Evolutionary conservation across 2,113 vertebrate species (phyloP).

Genomic region (Bos indicus): DNA sequence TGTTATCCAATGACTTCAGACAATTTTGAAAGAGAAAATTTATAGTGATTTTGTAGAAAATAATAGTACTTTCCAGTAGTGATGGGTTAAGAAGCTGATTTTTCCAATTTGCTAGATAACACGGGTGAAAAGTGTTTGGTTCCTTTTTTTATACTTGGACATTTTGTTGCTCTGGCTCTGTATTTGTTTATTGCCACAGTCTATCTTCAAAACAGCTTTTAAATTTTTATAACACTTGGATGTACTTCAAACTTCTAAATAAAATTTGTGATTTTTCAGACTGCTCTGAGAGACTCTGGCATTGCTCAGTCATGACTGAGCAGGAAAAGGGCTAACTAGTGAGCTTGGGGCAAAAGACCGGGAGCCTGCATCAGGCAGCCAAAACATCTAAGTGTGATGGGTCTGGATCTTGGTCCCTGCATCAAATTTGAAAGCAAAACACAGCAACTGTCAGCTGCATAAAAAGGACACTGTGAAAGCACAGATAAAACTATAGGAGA

Average conservation of each 20-base stretch:
- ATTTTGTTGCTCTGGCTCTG: neutral
- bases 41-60: neutral
- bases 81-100: accelerated
- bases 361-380: neutral
- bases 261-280: neutral
- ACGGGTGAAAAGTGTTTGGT: neutral
- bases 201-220: neutral
- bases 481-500: neutral
- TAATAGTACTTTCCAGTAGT: neutral
- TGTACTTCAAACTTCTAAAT: neutral
- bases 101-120: neutral
- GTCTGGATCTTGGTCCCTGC: neutral
- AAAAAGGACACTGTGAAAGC: neutral
- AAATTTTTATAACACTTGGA: neutral
- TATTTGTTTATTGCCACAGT: neutral
- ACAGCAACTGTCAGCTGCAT: neutral
- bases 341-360: neutral
- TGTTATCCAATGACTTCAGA: neutral
- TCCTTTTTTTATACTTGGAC: neutral
- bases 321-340: neutral
- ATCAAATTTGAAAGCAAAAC: conserved; percentile 5
- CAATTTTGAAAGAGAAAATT: neutral
- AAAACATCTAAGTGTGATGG: too few relatives aligned
- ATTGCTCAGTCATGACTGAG: neutral
- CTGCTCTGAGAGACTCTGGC: neutral